These are phyloP conservation scores for Parasteatoda tepidariorum DNA, from an alignment of 1,140 invertebrate genomes.

Conservation along the genomic window DNA sequence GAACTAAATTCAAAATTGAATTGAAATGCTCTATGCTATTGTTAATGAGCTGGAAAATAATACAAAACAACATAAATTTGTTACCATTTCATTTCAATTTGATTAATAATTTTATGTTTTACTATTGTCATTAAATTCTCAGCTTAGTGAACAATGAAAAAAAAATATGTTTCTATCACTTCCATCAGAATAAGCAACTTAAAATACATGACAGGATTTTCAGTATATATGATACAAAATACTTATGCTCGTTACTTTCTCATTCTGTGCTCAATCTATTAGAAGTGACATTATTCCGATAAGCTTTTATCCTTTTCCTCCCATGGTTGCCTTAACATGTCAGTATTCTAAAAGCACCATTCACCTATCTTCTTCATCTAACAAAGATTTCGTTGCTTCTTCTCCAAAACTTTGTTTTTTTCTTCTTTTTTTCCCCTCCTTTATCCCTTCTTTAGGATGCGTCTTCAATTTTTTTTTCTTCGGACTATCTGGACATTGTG, in stretches of 20 bases:
- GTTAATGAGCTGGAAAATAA: too few species aligned
- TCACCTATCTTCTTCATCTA: neutral
- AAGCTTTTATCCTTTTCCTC: slow-evolving; percentile 46
- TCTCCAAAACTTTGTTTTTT: neutral
- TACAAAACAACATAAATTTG: too few species aligned
- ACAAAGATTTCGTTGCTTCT: slow-evolving; percentile 24
- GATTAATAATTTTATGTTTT: too few species aligned
- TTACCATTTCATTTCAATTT: too few species aligned
- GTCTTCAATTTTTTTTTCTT: neutral
- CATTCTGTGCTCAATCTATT: slow-evolving; percentile 30
- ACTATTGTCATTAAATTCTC: too few species aligned
- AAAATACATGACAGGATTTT: neutral
- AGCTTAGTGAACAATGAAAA: too few species aligned
- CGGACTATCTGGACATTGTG: neutral
- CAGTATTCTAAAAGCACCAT: slow-evolving; percentile 34
- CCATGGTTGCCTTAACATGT: slow-evolving; percentile 32
- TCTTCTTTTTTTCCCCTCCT: neutral
- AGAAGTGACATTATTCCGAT: slow-evolving; percentile 36
- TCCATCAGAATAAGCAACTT: too few species aligned
- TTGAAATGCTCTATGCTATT: too few species aligned
- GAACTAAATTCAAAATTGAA: too few species aligned
- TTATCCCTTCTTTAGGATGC: neutral
- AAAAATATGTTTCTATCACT: too few species aligned
- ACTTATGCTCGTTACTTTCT: slow-evolving; percentile 23
- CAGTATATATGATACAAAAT: neutral